Conservation (phyloP, 2,888 invertebrate genomes). For the Pammene aurita region DNA sequence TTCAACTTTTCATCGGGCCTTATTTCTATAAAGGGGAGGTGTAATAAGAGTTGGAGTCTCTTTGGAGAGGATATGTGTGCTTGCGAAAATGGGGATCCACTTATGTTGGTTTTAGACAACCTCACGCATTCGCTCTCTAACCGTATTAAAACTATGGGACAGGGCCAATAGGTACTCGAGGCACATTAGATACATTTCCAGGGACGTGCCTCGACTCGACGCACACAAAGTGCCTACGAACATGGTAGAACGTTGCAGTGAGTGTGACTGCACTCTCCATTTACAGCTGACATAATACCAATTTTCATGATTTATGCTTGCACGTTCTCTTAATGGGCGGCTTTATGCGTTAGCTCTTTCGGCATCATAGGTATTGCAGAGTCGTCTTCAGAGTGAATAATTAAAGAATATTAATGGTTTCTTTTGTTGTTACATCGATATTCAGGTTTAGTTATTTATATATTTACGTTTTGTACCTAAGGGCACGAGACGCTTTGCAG, state of each 20-base stretch:
- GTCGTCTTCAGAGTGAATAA: slow-evolving; percentile 42
- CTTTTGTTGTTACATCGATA: slow-evolving; percentile 40
- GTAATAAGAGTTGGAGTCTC: too few relatives aligned
- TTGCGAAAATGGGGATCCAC: neutral
- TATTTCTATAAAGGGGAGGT: too few relatives aligned
- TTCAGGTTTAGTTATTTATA: neutral
- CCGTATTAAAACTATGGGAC: neutral
- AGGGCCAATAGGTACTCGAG: slow-evolving; percentile 5
- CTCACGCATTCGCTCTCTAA: neutral
- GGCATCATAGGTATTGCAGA: slow-evolving; percentile 43
- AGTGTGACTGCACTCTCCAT: slow-evolving; percentile 44
- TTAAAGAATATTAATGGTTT: slow-evolving; percentile 45
- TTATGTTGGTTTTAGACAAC: neutral
- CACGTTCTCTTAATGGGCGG: slow-evolving; percentile 43
- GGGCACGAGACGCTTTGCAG: neutral
- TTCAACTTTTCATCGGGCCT: too few relatives aligned
- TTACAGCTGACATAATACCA: slow-evolving; percentile 45
- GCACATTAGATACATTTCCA: slow-evolving; percentile 35
- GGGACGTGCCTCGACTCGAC: slow-evolving; percentile 28
- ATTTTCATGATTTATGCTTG: slow-evolving; percentile 46
- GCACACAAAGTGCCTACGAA: slow-evolving; percentile 30
- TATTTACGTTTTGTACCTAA: neutral
- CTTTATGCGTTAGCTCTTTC: slow-evolving; percentile 40
- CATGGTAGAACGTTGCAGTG: slow-evolving; percentile 41
- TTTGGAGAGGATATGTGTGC: too few relatives aligned